Evolutionary conservation across 2,888 invertebrate species (phyloP).

Genomic region (Phortica magna): DNA sequence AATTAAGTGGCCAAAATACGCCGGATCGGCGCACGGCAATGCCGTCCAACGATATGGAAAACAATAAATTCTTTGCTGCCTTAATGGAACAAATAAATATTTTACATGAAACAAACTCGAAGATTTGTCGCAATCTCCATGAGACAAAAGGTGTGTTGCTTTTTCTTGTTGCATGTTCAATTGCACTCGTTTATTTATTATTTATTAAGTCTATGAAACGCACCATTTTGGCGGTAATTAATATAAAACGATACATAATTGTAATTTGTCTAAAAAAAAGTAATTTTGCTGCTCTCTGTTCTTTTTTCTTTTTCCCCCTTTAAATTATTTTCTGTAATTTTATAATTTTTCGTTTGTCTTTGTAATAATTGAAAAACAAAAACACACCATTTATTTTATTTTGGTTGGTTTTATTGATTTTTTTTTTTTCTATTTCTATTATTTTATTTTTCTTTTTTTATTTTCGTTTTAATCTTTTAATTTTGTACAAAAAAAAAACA

Average conservation of each 20-base stretch:
- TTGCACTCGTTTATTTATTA: neutral
- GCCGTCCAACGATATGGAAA: slow-evolving; percentile 69
- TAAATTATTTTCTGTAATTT: neutral
- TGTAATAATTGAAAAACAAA: neutral
- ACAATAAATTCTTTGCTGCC: slow-evolving; percentile 77
- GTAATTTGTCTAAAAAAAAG: neutral
- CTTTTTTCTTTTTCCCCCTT: neutral
- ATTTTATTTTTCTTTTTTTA: slow-evolving; percentile 49
- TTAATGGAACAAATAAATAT: slow-evolving; percentile 86
- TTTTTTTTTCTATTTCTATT: neutral
- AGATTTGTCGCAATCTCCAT: slow-evolving; percentile 86
- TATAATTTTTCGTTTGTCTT: neutral
- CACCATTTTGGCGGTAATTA: slow-evolving; percentile 32
- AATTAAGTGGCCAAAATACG: slow-evolving; percentile 76
- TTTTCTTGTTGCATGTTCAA: neutral
- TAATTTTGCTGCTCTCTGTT: slow-evolving; percentile 5
- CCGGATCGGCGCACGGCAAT: slow-evolving; percentile 65
- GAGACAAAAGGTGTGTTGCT: slow-evolving; percentile 83
- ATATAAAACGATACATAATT: neutral
- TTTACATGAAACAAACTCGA: slow-evolving; percentile 85
- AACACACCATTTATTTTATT: slow-evolving; percentile 45
- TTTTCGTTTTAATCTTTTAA: slow-evolving; percentile 43
- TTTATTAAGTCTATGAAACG: neutral
- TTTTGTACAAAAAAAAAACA: slow-evolving; percentile 36
- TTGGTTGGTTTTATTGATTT: slow-evolving; percentile 41